Base-by-base conservation (phyloP, 2,113 vertebrate species). In the Aplodontia rufa region DNA sequence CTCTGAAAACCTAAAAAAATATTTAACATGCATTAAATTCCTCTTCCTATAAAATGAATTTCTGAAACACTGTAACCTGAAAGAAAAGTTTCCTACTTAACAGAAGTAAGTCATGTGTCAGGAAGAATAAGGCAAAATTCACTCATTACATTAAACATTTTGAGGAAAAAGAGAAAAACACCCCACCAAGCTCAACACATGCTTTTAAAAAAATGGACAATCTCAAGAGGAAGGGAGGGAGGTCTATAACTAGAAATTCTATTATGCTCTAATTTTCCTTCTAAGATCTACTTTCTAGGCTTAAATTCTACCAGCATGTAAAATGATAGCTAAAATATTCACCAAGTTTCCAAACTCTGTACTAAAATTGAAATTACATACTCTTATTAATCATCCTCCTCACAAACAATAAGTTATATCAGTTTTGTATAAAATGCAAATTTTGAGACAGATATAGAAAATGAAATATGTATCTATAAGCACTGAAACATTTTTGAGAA, bases 221-320 rank as follows among this genome's bases (percentile, higher is more conserved):
- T 97, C 98, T 98, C 98, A 98, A 98, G 94, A 98, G 98, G 98
- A 98, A 98, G 97, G 98, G 96, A 98, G 96, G 97, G 95, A 98
- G 91, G 94, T 89, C 66, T 96, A 92, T 71, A 88, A 95, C 30
- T 71, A 4, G 28, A 97, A 95, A 95, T 82, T 79, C 51, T 89
- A 71, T 28, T 76, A 83, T 28, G 8, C 58, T 87, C 83, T 68
- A 90, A 95, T 91, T 94, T 92, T 47, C 51, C 47, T 86, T 92
- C 30, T 95, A 96, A 95, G 87, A 62, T 72, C 96, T 6, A 91
- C 11, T 49, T 87, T 49, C 12, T 72, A 75, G 22, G 10, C 32
- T 91, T 91, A 93, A 96, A 89, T 92, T 96, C 94, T n/a, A 81
- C 26, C 74, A 93, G 51, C 24, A 80, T 71, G 47, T 76, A 66